Conservation (phyloP, 2,888 invertebrate species). For the Agonopterix heracliana region DNA sequence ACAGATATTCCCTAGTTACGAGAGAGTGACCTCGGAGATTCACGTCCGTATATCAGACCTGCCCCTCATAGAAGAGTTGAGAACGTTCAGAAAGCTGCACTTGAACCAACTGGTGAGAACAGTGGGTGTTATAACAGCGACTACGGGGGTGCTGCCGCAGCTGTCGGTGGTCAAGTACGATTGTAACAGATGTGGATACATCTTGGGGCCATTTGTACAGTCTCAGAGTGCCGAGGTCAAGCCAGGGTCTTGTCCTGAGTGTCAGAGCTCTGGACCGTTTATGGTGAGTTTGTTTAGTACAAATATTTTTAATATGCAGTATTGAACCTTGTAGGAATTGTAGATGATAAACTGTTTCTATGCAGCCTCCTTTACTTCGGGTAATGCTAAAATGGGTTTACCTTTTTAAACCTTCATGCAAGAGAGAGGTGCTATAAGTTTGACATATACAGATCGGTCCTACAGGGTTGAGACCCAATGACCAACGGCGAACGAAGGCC, state of each 20-base stretch:
- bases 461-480: too few relatives aligned
- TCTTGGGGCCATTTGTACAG: slow-evolving; percentile 97
- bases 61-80: slow-evolving; percentile 95
- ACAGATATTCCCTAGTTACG: slow-evolving; percentile 96
- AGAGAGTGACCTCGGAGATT: slow-evolving; percentile 94
- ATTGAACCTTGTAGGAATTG: too few relatives aligned
- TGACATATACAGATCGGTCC: too few relatives aligned
- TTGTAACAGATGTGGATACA: slow-evolving; percentile 95
- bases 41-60: slow-evolving; percentile 96
- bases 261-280: slow-evolving; percentile 97
- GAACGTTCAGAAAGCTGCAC: slow-evolving; percentile 92
- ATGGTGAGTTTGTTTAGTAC: slow-evolving; percentile 72
- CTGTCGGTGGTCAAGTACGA: slow-evolving; percentile 97
- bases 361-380: too few relatives aligned
- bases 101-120: slow-evolving; percentile 94
- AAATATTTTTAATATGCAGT: slow-evolving; percentile 3
- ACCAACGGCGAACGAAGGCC: too few relatives aligned
- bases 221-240: slow-evolving; percentile 94
- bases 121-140: slow-evolving; percentile 93
- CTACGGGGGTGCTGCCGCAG: slow-evolving; percentile 97
- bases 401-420: too few relatives aligned
- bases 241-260: slow-evolving; percentile 98
- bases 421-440: too few relatives aligned
- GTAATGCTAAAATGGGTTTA: too few relatives aligned
- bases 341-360: too few relatives aligned